phyloP scores from a whole-genome alignment of 2,113 vertebrate species.

The Oryzias melastigma region DNA sequence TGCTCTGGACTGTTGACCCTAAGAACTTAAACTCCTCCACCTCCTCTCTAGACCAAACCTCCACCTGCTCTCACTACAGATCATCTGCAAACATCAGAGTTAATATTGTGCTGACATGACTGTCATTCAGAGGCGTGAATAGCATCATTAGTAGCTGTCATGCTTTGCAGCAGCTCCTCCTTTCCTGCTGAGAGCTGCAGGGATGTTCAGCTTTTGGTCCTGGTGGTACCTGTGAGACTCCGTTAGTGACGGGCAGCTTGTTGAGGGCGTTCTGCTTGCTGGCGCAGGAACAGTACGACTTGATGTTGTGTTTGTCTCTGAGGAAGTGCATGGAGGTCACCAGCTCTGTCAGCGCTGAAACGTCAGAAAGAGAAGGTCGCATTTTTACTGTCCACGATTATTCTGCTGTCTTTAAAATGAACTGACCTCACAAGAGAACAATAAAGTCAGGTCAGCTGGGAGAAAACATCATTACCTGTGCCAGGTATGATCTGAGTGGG shows the following conservation, averaged over 20 bases:
- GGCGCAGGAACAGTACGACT: slow-evolving; percentile 83
- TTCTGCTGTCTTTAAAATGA: neutral
- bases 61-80: too few species aligned
- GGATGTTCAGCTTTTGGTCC: too few species aligned
- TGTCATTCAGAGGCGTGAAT: too few species aligned
- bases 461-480: slow-evolving; percentile 78
- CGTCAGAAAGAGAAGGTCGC: neutral
- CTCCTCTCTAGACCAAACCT: too few species aligned
- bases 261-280: slow-evolving; percentile 81
- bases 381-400: neutral
- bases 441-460: neutral
- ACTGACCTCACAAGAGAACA: neutral
- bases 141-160: too few species aligned
- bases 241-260: slow-evolving; percentile 88
- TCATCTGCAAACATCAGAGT: too few species aligned
- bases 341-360: slow-evolving; percentile 90
- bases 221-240: slow-evolving; percentile 89
- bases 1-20: too few species aligned
- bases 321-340: slow-evolving; percentile 87
- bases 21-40: too few species aligned
- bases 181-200: too few species aligned
- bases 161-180: too few species aligned
- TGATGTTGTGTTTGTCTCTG: slow-evolving; percentile 89
- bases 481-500: slow-evolving; percentile 98
- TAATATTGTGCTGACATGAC: too few species aligned